Conservation (phyloP, 2,888 invertebrate species). For the Norana najaformis region DNA sequence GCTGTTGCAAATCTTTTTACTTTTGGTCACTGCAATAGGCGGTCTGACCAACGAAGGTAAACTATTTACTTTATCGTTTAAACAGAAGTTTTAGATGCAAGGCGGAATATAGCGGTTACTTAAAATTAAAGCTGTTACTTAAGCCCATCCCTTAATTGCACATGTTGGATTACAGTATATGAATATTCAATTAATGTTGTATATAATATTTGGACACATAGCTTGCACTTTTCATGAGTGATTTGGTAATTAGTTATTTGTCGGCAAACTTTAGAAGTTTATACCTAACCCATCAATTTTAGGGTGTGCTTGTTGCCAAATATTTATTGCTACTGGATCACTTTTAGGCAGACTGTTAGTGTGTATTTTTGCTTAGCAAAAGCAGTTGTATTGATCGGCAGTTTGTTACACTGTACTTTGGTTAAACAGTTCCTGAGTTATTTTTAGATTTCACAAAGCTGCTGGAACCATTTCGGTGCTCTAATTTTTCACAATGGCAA, state of each 20-base stretch:
- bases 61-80: not conserved
- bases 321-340: not conserved
- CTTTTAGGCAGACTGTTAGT: not conserved
- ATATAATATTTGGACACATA: not conserved
- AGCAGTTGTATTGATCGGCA: not conserved
- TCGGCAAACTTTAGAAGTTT: not conserved
- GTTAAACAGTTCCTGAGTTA: not conserved
- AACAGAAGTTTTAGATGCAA: too few species aligned
- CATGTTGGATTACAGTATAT: not conserved
- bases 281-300: not conserved
- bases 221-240: too few species aligned
- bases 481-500: not conserved
- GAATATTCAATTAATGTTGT: not conserved
- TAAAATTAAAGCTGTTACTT: too few species aligned
- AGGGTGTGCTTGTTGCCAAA: not conserved
- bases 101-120: not conserved
- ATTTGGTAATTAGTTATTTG: not conserved
- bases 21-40: not conserved
- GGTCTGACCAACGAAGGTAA: not conserved
- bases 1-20: not conserved
- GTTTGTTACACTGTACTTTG: not conserved
- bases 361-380: not conserved
- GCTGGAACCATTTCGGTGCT: constrained; percentile 5
- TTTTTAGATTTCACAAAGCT: not conserved
- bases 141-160: not conserved